A percentile compares a stretch with the other conserved stretches of the same genome.
phyloP scores from a whole-genome alignment of 2,888 invertebrate genomes.

The Ormyrus nitidulus region DNA sequence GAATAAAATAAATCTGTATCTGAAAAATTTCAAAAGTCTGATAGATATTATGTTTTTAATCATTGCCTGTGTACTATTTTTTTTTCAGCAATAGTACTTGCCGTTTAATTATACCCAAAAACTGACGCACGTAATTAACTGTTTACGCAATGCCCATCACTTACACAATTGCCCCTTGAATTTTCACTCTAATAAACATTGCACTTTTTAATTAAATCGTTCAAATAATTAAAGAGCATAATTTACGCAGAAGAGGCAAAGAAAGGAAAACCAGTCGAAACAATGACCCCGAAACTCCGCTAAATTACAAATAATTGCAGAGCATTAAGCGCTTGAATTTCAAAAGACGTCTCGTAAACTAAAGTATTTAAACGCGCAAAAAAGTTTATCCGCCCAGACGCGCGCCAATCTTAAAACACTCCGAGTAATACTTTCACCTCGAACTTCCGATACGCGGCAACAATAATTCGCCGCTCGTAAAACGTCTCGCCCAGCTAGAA shows the following conservation, averaged over 20 bases:
- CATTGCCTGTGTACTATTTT: no score
- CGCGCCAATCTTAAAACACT: not conserved
- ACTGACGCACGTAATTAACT: no score
- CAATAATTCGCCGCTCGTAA: slow-evolving; percentile 21
- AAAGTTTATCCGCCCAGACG: not conserved
- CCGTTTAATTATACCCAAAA: no score
- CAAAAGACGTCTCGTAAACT: slow-evolving; percentile 18
- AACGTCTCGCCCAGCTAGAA: not conserved
- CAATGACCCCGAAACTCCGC: not conserved
- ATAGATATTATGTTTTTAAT: no score
- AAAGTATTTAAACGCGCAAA: not conserved
- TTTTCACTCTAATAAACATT: no score
- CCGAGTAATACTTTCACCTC: slow-evolving; percentile 14
- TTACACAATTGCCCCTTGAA: no score
- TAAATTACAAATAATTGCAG: not conserved
- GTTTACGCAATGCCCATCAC: no score
- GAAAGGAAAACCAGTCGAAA: slow-evolving; percentile 17
- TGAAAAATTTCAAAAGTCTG: no score
- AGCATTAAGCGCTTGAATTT: not conserved
- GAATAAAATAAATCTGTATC: no score
- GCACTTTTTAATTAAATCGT: not conserved
- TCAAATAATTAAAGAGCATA: slow-evolving; percentile 1
- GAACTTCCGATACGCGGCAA: not conserved
- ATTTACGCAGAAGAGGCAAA: slow-evolving; percentile 1
- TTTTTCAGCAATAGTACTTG: no score